Evolutionary conservation across 2,797 vertebrate genomes (phyloP), one percentile per base, ranked within the genome.

Genomic region (Benthosema pterotum): DNA sequence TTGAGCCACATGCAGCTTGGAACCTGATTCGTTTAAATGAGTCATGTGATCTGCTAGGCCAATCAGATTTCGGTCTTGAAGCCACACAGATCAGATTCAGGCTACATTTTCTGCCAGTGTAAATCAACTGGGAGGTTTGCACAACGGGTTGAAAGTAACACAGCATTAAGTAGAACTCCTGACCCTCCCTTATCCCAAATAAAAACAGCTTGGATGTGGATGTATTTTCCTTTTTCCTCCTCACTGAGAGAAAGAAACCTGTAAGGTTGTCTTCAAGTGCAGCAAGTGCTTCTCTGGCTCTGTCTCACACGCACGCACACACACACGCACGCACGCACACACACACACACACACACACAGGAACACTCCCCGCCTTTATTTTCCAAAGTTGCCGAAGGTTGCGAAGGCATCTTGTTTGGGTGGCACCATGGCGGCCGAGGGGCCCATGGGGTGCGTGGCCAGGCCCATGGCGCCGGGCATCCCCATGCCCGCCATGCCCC

Each of bases 361-460:
- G 15, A 52, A 63, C 11, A 52, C 63, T 15, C 16, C 62, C 65
- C 69, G 57, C 57, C 57, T 83, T 94, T 92, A 98, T 95, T 99
- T 99, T 86, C 95, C 96, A 91, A 99, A 99, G 92, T 95, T 98
- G 93, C 95, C 96, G 81, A 98, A 99, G 92, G 97, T 97, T 92
- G 96, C 95, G 71, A 99, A 99, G 95, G 97, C 96, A 94, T 99
- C 97, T 94, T 96, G 95, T 94, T 98, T 99, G 78, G 96, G 94
- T 72, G 94, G 95, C 73, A 95, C 91, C 89, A 94, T 89, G 84
- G 90, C 88, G 84, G 90, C 88, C 15, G 93, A 32, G 2, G 28
- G 80, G 75, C 76, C 78, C 18, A 63, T 48, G 22, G 67, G 13
- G 50, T 67, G 75, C 57, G 87, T 74, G 55, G 87, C 73, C 90